Evolutionary conservation across 2,888 invertebrate species (phyloP).

Genomic region (Toxonevra muliebris): DNA sequence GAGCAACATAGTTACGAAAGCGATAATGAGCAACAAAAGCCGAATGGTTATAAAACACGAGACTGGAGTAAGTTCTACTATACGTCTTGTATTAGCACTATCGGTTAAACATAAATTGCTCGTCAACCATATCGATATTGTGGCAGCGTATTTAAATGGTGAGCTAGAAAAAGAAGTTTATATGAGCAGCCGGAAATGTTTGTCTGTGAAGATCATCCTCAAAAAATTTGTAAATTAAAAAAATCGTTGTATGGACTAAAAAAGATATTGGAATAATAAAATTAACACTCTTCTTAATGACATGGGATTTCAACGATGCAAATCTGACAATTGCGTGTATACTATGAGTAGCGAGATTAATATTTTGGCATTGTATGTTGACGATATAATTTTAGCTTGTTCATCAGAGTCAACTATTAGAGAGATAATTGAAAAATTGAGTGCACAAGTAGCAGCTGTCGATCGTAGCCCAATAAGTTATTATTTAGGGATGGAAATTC

Average conservation of each 20-base stretch:
- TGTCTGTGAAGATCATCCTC: constrained; percentile 21
- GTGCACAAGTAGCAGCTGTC: not conserved
- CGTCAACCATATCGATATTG: constrained; percentile 25
- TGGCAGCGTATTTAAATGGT: constrained; percentile 16
- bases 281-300: constrained; percentile 15
- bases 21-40: too few relatives aligned
- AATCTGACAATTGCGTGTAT: constrained; percentile 36
- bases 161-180: constrained; percentile 19
- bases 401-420: not conserved
- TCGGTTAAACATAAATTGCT: constrained; percentile 19
- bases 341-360: constrained; percentile 2
- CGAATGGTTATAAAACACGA: too few relatives aligned
- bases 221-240: constrained; percentile 23
- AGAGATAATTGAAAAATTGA: constrained; percentile 4
- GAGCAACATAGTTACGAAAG: too few relatives aligned
- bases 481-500: constrained; percentile 18
- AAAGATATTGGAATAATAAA: constrained; percentile 22
- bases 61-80: too few relatives aligned
- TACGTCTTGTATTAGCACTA: constrained; percentile 21
- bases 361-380: constrained; percentile 22
- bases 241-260: constrained; percentile 29
- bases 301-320: constrained; percentile 22
- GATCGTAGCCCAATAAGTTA: constrained; percentile 10
- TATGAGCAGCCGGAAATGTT: constrained; percentile 34
- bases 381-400: constrained; percentile 11